phyloP scores from a whole-genome alignment of 2,113 vertebrate genomes.

The Propithecus coquereli region DNA sequence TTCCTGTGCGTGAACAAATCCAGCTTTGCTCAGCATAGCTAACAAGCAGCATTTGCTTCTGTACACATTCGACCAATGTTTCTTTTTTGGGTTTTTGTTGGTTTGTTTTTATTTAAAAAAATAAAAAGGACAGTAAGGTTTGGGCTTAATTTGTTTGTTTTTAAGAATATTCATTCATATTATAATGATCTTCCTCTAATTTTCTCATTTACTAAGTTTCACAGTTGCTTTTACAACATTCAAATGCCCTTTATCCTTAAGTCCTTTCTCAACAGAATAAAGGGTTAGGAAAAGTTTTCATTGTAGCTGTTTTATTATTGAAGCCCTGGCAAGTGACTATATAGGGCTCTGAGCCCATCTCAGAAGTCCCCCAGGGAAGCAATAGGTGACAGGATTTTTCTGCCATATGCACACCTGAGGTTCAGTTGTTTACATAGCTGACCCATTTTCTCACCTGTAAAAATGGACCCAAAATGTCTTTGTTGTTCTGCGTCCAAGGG shows the following conservation, averaged over 20 bases:
- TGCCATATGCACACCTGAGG: slow-evolving; percentile 39
- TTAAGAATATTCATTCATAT: background rate
- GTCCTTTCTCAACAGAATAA: slow-evolving; percentile 21
- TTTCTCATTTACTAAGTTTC: slow-evolving; percentile 40
- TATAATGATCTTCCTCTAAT: slow-evolving; percentile 40
- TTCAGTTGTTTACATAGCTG: slow-evolving; percentile 44
- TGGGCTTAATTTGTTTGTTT: slow-evolving; percentile 44
- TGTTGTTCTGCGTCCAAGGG: slow-evolving; percentile 25
- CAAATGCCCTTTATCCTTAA: background rate
- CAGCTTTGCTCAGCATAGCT: slow-evolving; percentile 60
- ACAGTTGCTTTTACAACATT: slow-evolving; percentile 5
- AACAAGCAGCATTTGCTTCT: slow-evolving; percentile 52
- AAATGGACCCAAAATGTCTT: slow-evolving; percentile 13
- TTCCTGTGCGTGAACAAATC: slow-evolving; percentile 71
- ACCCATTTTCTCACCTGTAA: slow-evolving; percentile 63
- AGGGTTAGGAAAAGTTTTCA: slow-evolving; percentile 45
- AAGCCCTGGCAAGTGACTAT: background rate
- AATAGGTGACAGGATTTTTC: background rate
- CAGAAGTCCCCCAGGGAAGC: background rate
- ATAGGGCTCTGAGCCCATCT: background rate
- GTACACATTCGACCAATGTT: slow-evolving; percentile 38
- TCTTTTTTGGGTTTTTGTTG: background rate
- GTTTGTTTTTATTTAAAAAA: background rate
- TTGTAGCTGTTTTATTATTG: slow-evolving; percentile 48
- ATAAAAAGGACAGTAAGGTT: slow-evolving; percentile 43